These are phyloP conservation scores for Pipistrellus nathusii DNA, from an alignment of 2,797 vertebrate species.

Conservation along the genomic window DNA sequence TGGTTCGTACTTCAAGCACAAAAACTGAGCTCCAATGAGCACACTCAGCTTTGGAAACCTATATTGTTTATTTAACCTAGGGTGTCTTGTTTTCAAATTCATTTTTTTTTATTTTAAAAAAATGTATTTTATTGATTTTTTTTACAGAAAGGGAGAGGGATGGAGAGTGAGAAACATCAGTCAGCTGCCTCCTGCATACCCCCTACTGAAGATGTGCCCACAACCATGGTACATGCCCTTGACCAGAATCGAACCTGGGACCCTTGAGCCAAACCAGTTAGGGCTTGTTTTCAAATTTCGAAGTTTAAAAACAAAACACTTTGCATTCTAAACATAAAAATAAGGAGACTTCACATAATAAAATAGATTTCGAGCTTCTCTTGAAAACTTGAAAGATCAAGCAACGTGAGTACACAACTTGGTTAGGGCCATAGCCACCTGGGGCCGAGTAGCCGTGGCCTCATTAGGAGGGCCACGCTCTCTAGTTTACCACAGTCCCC, in stretches of 20 bases:
- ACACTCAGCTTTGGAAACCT: constrained; percentile 83
- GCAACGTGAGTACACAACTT: not conserved
- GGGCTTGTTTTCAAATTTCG: constrained; percentile 54
- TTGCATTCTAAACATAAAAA: constrained; percentile 77
- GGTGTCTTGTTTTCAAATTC: constrained; percentile 75
- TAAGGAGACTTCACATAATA: constrained; percentile 17
- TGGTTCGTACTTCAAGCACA: constrained; percentile 52
- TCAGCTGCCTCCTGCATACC: too few species aligned
- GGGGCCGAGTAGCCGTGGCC: not conserved
- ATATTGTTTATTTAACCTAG: constrained; percentile 78
- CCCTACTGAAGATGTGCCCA: too few species aligned
- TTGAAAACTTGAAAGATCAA: not conserved
- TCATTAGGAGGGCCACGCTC: not conserved
- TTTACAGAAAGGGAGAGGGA: too few species aligned
- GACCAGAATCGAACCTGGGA: too few species aligned
- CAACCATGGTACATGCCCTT: too few species aligned
- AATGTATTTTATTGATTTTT: too few species aligned
- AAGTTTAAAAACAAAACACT: constrained; percentile 78
- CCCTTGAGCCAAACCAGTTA: too few species aligned
- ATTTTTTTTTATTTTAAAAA: too few species aligned
- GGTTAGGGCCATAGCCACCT: not conserved
- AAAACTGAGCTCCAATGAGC: constrained; percentile 70
- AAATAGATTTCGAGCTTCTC: constrained; percentile 12
- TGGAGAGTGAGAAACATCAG: too few species aligned
- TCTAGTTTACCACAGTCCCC: not conserved